Base-by-base conservation (phyloP, 1,140 invertebrate species). In the Drosophila suzukii region DNA sequence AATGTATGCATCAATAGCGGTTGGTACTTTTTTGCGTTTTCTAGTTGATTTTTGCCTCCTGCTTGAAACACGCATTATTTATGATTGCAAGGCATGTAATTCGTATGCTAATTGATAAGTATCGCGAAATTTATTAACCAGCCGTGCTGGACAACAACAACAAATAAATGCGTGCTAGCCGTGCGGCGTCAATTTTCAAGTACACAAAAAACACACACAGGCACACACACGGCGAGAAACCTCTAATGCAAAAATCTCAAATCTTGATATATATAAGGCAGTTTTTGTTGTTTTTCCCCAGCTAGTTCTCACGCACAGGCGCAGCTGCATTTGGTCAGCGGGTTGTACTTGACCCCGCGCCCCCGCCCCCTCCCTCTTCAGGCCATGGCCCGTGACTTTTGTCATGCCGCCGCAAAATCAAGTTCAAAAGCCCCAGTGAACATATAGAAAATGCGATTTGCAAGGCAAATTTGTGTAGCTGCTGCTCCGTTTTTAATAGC, bases 101-200 rank as follows among this genome's bases (percentile, higher is more conserved):
- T 88, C 88, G 88, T 91, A 91, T 90, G 82, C 82, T 91, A 91
- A 91, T 91, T 89, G 88, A 91, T 91, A 91, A 91, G 77, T 90
- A 90, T 90, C 88, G 84, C 51, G 58, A 90, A 90, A 90, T 90
- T 90, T 90, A 90, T 91, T 90, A 89, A 80, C 84, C 84, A 77
- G 76, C 83, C 74, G 65, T 72, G 76, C 83, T 70, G 62, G 80
- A 57, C 62, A 60, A 44, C 70, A 60, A 44, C 70, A 71, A 46
- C 68, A 62, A 41, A 83, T 53, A 88, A 85, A 83, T 89, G 84
- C 84, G 84, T 88, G 83, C 84, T 70, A 80, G 83, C 80, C 79
- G 83, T 84, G 80, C 84, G 57, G 72, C 84, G 79, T 86, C 84
- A 82, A 84, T 88, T 84, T 88, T 88, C 84, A 88, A 88, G 84